Base-by-base conservation (phyloP, 92 coral and sea anemone species). In the Epizoanthus illoricatus region DNA sequence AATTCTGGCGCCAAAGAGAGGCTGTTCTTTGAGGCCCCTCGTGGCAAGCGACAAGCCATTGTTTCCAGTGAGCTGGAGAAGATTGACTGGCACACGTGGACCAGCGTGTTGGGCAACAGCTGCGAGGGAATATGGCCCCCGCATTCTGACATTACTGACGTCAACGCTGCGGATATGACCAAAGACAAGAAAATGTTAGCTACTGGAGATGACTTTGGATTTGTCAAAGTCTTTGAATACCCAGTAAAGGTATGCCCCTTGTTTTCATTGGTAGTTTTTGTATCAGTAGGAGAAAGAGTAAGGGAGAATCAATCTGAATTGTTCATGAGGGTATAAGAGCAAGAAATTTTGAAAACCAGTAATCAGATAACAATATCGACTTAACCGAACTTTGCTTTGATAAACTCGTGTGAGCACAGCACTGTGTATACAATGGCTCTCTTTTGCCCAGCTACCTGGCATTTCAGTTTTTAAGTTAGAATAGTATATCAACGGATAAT, bases 121-220 rank as follows among this genome's bases (percentile, higher is more conserved):
- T 92, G 95, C 39, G 81, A 92, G 17, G 99, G 99, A 40, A 96
- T 96, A 55, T 96, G 99, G 99, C 98, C 99, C 5, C 98, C 95
- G 5, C 95, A 96, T 84, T 94, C 99, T 20, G 99, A 96, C 62
- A 90, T 96, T 41, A 96, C 99, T 23, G 99, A 96, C 64, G 99
- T 96, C 0, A 96, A 96, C 81, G 89, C 98, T 21, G 92, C 93
- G 28, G 98, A 94, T 61, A 71, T 90, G 63, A 94, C 99, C 21
- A 90, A 86, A 49, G 99, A 96, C 85, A 96, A 92, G 87, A 85
- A 59, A 28, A 73, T 96, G 40, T 81, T 96, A 65, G 99, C 99
- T 3, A 96, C 99, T 62, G 99, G 99, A 28, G 99, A 96, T 80
- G 99, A 96, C 67, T 96, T 96, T 87, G 99, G 99, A 42, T 96